Evolutionary conservation across 1,140 invertebrate genomes (phyloP).

Genomic region (Aphaenogaster ashmeadi): DNA sequence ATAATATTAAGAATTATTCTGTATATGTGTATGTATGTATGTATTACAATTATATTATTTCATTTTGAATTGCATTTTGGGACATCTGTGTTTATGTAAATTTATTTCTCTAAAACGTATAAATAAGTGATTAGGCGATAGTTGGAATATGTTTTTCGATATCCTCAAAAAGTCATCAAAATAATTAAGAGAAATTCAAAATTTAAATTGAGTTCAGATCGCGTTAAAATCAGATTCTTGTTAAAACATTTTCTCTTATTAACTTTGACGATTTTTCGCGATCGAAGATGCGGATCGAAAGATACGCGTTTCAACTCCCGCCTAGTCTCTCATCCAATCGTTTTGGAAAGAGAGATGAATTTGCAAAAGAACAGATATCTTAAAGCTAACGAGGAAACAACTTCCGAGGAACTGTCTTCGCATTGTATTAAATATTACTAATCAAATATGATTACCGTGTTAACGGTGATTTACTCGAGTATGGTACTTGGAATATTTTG

Average conservation of each 20-base stretch:
- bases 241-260: not conserved
- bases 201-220: not conserved
- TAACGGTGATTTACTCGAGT: slow-evolving; percentile 10
- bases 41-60: slow-evolving; percentile 2
- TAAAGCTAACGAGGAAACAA: not conserved
- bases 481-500: slow-evolving; percentile 70
- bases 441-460: slow-evolving; percentile 29
- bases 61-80: not conserved
- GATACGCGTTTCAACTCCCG: not conserved
- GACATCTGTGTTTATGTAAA: slow-evolving; percentile 11
- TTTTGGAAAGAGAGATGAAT: not conserved
- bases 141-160: not conserved
- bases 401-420: not conserved
- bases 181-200: not conserved
- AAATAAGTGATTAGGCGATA: not conserved
- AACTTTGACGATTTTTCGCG: not conserved
- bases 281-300: not conserved
- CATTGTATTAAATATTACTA: slow-evolving; percentile 47
- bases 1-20: slow-evolving; percentile 7
- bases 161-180: not conserved
- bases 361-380: not conserved
- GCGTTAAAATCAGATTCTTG: not conserved
- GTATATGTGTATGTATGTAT: slow-evolving; percentile 15
- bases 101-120: not conserved
- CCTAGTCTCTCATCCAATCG: not conserved